phyloP scores from a whole-genome alignment of 2,797 vertebrate genomes.

The Arnoldichthys spilopterus region DNA sequence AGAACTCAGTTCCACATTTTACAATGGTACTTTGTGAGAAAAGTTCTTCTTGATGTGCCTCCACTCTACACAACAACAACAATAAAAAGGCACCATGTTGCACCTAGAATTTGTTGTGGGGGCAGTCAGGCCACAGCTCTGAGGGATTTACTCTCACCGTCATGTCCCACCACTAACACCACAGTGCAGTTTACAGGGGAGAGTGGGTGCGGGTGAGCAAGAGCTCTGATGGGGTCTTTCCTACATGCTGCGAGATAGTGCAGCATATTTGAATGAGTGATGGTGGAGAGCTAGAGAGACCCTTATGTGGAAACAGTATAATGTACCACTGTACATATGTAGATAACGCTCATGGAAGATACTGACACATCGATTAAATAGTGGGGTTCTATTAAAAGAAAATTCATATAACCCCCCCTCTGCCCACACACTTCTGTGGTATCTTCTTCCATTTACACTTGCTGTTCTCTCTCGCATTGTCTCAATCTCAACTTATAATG shows the following conservation, averaged over 20 bases:
- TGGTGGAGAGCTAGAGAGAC: constrained; percentile 17
- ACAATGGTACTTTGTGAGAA: too few species aligned
- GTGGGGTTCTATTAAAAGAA: constrained; percentile 20
- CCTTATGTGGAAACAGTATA: constrained; percentile 51
- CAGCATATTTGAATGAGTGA: constrained; percentile 47
- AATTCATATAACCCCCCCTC: constrained; percentile 27
- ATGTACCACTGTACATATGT: constrained; percentile 34
- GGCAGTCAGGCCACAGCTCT: neutral
- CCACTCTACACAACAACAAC: neutral
- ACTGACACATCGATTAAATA: constrained; percentile 25
- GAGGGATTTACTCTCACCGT: constrained; percentile 59
- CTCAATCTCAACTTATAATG: neutral
- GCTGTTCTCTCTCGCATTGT: neutral
- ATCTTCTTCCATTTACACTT: neutral
- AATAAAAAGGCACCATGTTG: neutral
- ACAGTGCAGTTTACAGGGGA: too few species aligned
- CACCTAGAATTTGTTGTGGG: constrained; percentile 8
- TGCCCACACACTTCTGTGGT: neutral
- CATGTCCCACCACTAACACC: too few species aligned
- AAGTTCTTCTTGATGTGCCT: too few species aligned
- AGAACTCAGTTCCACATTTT: too few species aligned
- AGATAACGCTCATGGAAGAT: constrained; percentile 56
- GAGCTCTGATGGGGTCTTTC: constrained; percentile 65
- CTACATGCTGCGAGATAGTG: constrained; percentile 23
- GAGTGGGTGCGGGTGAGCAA: constrained; percentile 29